Percentiles rank a stretch among this genome's conserved stretches.
Evolutionary conservation across 2,113 vertebrate species (phyloP).

Genomic region (Zapornia atra): DNA sequence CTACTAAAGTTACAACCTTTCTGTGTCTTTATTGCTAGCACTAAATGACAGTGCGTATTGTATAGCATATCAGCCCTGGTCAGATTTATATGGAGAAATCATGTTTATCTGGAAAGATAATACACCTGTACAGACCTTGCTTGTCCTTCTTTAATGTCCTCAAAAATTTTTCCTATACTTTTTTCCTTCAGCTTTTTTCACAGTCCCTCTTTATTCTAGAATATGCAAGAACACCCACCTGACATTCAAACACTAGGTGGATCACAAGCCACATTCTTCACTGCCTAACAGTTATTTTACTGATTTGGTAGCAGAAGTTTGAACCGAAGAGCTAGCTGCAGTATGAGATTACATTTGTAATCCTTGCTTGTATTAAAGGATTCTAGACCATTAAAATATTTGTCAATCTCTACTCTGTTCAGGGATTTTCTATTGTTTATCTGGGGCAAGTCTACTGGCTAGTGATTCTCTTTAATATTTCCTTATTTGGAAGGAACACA

Average conservation of each 20-base stretch:
- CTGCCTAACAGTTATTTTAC: neutral
- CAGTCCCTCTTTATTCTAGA: neutral
- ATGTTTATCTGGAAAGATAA: neutral
- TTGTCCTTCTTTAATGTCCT: neutral
- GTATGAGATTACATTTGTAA: slow-evolving; percentile 3
- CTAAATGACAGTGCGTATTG: neutral
- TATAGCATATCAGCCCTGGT: neutral
- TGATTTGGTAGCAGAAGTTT: neutral
- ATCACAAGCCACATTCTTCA: neutral
- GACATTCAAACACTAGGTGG: neutral
- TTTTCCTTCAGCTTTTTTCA: neutral
- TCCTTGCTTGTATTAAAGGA: neutral
- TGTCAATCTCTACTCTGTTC: neutral
- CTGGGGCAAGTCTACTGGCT: neutral
- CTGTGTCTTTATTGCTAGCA: neutral
- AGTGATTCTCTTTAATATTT: neutral
- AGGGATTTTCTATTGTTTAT: slow-evolving; percentile 36
- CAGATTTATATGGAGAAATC: neutral
- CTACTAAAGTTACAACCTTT: neutral
- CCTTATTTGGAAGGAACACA: neutral
- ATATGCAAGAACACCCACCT: neutral
- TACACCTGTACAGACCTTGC: neutral
- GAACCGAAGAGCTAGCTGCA: neutral
- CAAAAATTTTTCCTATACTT: neutral
- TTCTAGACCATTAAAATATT: neutral